Base-by-base conservation (phyloP, 2,113 vertebrate genomes). In the Sylvietta virens region DNA sequence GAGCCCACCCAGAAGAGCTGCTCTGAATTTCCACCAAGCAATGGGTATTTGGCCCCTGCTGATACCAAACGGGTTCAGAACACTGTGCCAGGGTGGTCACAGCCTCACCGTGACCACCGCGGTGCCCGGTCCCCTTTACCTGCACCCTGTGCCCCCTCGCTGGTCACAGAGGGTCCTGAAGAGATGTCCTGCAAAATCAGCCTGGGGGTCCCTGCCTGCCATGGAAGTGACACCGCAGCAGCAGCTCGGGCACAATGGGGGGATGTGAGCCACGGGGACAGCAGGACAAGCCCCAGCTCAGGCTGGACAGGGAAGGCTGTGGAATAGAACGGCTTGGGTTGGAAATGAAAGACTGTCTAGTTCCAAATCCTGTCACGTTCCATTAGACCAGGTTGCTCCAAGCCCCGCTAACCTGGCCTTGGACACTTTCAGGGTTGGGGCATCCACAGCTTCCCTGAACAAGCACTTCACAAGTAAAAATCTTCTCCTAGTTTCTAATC, bases 1-100 rank as follows among this genome's bases (percentile, higher is more conserved):
- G 15, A 94, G 79, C 90, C 88, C 96, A 88, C 62, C 71, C 92
- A 73, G 89, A 65, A 81, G 54, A 86, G 58, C 74, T 22, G 82
- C 67, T 62, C 50, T 77, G 85, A 76, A 86, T 96, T 80, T 72
- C 23, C 33, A 5, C 64, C 42, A 1, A 2, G 9, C 37, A 24
- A 31, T 27, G 81, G 33, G 33, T 35, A 11, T 60, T 92, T 65
- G 31, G 54, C 6, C 9, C 35, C 85, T 16, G 26, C 71, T 9
- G 65, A 24, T 3, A 67, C 42, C 37, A 37, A 81, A 30, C 0
- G 18, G 23, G 23, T 39, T 74, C 61, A 47, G 48, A 85, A 10
- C 56, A 2, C 61, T 13, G 62, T 24, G 54, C 53, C 77, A 39
- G 64, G 72, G n/a, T 14, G 64, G 77, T 56, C 69, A 48, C 56